Percentiles rank a stretch among this genome's conserved stretches.
These are phyloP conservation scores for Coccyzus lansbergi DNA, from an alignment of 2,797 vertebrate genomes.

Conservation along the genomic window DNA sequence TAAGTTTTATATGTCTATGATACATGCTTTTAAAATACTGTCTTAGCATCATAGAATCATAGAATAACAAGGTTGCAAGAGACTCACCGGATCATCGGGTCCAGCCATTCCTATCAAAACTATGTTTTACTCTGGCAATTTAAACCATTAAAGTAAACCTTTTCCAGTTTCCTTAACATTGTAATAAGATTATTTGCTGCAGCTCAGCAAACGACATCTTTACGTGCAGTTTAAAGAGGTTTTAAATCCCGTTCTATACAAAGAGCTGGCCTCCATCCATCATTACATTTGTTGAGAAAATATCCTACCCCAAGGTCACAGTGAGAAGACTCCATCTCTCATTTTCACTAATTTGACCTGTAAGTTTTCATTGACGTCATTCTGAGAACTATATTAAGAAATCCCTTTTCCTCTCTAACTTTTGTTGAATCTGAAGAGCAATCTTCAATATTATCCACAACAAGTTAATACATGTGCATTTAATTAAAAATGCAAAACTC, in stretches of 20 bases:
- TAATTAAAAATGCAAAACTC: not conserved
- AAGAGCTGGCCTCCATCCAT: not conserved
- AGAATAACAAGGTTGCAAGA: no score
- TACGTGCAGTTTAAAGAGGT: not conserved
- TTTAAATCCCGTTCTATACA: not conserved
- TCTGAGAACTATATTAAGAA: not conserved
- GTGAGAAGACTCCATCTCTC: not conserved
- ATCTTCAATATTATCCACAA: not conserved
- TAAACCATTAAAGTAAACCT: not conserved
- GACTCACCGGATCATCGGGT: no score
- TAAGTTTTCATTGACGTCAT: not conserved
- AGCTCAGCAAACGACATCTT: not conserved
- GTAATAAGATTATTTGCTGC: not conserved
- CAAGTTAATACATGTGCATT: not conserved
- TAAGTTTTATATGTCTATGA: not conserved
- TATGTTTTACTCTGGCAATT: not conserved
- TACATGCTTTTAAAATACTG: not conserved
- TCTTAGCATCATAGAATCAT: no score
- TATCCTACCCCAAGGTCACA: not conserved
- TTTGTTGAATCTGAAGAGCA: not conserved
- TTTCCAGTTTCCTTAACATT: not conserved
- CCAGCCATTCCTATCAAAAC: no score
- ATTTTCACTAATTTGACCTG: not conserved
- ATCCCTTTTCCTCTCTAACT: not conserved
- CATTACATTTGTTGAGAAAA: not conserved